Percentiles rank a stretch among this genome's conserved stretches.
Conservation (phyloP, 1,140 invertebrate genomes). For the Diabrotica undecimpunctata region DNA sequence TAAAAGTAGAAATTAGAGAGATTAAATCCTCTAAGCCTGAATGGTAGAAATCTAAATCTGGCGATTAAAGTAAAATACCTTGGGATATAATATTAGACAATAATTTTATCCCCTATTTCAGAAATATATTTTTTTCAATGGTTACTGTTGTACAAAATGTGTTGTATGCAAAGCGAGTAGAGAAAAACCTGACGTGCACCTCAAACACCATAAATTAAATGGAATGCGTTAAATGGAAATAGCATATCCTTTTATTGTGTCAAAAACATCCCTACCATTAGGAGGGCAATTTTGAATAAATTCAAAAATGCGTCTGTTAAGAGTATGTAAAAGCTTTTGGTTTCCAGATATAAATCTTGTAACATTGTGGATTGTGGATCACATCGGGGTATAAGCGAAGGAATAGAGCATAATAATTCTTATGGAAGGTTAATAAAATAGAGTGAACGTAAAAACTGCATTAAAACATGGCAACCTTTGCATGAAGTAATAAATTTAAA, state of each 20-base stretch:
- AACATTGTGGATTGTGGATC: slow-evolving; percentile 9
- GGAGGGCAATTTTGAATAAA: slow-evolving; percentile 10
- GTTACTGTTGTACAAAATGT: no score
- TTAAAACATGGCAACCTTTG: slow-evolving; percentile 34
- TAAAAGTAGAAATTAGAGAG: no score
- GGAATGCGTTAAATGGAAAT: slow-evolving; percentile 11
- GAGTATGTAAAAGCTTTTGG: slow-evolving; percentile 17
- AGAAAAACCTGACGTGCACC: no score
- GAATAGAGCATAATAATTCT: slow-evolving; percentile 17
- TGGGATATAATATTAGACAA: no score
- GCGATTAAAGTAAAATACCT: no score
- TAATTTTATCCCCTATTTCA: no score
- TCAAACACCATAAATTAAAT: neutral
- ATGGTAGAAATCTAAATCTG: no score
- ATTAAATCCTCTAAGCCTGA: no score
- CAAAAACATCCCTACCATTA: slow-evolving; percentile 7
- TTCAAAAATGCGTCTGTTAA: slow-evolving; percentile 9
- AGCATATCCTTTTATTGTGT: slow-evolving; percentile 9
- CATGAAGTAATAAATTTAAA: slow-evolving; percentile 39
- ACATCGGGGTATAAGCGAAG: slow-evolving; percentile 4
- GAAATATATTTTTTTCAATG: no score
- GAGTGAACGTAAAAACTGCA: slow-evolving; percentile 39
- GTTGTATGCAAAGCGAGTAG: no score
- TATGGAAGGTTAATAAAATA: slow-evolving; percentile 36
- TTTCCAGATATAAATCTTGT: slow-evolving; percentile 11